Conservation (phyloP, 1,140 invertebrate genomes). For the Metaphire vulgaris region DNA sequence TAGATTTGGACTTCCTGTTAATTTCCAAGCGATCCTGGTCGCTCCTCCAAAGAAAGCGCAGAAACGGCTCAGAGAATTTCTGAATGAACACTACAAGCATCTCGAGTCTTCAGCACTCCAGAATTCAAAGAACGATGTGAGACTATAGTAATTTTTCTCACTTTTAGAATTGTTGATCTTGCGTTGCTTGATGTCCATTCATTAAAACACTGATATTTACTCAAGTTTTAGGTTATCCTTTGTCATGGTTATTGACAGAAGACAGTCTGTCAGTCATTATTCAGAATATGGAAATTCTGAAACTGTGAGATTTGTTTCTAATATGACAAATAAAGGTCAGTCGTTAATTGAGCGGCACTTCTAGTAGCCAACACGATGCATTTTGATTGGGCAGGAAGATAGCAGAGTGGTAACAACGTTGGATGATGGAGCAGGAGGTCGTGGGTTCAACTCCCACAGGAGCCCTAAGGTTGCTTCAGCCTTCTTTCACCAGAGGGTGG, state of each 20-base stretch:
- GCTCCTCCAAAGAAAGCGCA: conserved; percentile 84
- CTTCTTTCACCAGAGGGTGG: too few relatives aligned
- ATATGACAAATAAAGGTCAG: background rate
- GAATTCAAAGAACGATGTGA: conserved; percentile 6
- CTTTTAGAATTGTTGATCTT: background rate
- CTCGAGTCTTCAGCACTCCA: conserved; percentile 67
- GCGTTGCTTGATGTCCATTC: background rate
- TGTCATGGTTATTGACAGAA: background rate
- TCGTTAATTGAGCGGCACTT: too few relatives aligned
- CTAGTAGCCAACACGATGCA: too few relatives aligned
- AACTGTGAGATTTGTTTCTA: background rate
- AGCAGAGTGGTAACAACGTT: too few relatives aligned
- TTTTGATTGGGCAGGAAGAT: too few relatives aligned
- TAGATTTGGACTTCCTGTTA: conserved; percentile 86
- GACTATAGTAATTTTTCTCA: background rate
- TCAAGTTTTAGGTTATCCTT: background rate
- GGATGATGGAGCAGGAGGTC: too few relatives aligned
- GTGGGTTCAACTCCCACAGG: too few relatives aligned
- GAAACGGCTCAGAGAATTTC: conserved; percentile 80
- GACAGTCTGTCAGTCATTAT: background rate
- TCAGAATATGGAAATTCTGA: background rate
- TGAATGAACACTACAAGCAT: conserved; percentile 89
- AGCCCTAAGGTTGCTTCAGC: too few relatives aligned
- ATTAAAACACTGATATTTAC: background rate
- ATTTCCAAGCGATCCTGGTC: conserved; percentile 93